Evolutionary conservation across 2,888 invertebrate genomes (phyloP).

Genomic region (Polymixis flavicincta): DNA sequence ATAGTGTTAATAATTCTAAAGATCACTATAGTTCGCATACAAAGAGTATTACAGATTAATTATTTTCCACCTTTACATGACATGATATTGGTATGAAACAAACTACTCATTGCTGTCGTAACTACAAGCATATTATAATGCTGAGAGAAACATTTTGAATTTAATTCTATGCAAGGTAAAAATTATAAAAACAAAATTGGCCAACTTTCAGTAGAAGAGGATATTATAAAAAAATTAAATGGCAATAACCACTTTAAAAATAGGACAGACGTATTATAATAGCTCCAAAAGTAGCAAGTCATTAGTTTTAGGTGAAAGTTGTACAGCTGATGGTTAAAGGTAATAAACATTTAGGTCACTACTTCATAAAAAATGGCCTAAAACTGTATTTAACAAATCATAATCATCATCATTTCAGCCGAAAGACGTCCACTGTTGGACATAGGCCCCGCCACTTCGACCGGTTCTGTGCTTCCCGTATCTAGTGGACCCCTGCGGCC

Average conservation of each 20-base stretch:
- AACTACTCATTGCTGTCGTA: background rate
- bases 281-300: conserved; percentile 34
- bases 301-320: conserved; percentile 47
- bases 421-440: too few species aligned
- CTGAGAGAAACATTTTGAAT: background rate
- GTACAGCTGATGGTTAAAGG: conserved; percentile 25
- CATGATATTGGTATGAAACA: background rate
- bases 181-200: background rate
- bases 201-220: background rate
- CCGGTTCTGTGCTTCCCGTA: too few species aligned
- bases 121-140: background rate
- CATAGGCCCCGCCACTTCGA: too few species aligned
- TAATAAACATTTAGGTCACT: conserved; percentile 37
- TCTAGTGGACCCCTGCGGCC: too few species aligned
- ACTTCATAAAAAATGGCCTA: conserved; percentile 20
- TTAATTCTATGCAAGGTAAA: background rate
- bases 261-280: conserved; percentile 27
- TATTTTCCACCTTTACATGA: conserved; percentile 33
- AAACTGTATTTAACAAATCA: conserved; percentile 12
- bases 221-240: background rate
- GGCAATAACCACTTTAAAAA: conserved; percentile 17
- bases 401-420: too few species aligned
- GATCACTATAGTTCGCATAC: conserved; percentile 32
- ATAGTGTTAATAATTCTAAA: conserved; percentile 27
- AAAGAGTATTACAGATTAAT: conserved; percentile 11